Percentiles rank a stretch among this genome's conserved stretches.
Conservation (phyloP, 2,797 vertebrate species). For the Cuniculus paca region DNA sequence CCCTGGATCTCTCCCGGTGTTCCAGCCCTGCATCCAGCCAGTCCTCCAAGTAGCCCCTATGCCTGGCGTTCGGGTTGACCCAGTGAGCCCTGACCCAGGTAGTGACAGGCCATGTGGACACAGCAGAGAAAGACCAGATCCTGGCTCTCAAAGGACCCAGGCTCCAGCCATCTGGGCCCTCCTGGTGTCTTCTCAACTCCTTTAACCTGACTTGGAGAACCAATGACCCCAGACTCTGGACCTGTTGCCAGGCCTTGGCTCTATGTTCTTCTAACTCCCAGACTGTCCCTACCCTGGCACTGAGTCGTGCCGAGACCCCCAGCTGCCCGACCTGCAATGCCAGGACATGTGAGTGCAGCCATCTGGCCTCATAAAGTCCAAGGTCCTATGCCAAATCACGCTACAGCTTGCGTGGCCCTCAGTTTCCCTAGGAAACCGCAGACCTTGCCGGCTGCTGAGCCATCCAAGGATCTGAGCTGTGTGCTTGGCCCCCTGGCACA, state of each 20-base stretch:
- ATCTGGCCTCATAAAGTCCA: conserved; percentile 80
- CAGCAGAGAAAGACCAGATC: not conserved
- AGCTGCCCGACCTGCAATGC: not conserved
- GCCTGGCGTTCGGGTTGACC: not conserved
- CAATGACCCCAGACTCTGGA: not conserved
- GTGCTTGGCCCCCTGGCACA: conserved; percentile 71
- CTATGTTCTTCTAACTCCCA: not conserved
- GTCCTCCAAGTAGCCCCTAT: not conserved
- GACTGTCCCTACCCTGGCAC: not conserved
- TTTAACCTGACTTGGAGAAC: not conserved
- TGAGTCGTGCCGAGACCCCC: conserved; percentile 24
- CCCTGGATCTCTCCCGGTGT: not conserved
- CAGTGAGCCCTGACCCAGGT: not conserved
- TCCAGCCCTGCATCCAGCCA: not conserved
- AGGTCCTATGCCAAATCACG: conserved; percentile 49
- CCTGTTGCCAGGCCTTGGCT: not conserved
- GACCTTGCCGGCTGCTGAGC: conserved; percentile 60
- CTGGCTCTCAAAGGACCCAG: not conserved
- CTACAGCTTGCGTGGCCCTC: conserved; percentile 57
- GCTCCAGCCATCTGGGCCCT: not conserved
- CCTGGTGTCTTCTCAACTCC: not conserved
- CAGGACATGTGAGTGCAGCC: not conserved
- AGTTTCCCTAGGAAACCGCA: conserved; percentile 78
- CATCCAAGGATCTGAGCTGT: not conserved
- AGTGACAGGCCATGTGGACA: not conserved